Percentiles rank a stretch among this genome's conserved stretches.
phyloP scores from a whole-genome alignment of 2,888 invertebrate genomes.

The Ferrisia virgata region DNA sequence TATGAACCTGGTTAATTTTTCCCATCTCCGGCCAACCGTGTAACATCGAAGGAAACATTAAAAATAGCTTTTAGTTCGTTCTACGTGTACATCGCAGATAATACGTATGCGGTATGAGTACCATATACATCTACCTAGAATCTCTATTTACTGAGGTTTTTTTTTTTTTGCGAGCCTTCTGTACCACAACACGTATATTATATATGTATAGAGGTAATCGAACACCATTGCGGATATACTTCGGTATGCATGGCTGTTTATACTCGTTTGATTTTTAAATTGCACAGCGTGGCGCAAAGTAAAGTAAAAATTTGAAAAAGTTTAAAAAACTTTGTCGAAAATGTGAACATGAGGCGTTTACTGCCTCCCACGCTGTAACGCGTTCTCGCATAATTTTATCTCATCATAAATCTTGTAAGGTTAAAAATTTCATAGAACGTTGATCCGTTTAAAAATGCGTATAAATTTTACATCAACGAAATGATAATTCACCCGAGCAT shows the following conservation, averaged over 20 bases:
- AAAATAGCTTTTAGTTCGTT: background rate
- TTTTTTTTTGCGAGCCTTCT: background rate
- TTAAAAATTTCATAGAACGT: constrained; percentile 6
- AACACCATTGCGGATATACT: background rate
- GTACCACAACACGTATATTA: too few relatives aligned
- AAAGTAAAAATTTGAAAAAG: background rate
- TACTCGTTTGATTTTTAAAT: background rate
- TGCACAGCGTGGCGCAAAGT: background rate
- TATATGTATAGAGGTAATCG: too few relatives aligned
- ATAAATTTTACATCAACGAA: background rate
- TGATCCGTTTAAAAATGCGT: background rate
- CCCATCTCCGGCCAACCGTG: background rate
- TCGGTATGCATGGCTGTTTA: background rate
- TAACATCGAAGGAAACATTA: background rate
- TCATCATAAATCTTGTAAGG: background rate
- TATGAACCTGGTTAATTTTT: background rate
- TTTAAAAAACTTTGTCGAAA: background rate
- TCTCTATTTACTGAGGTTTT: background rate
- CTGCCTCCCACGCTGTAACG: background rate
- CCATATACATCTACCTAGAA: too few relatives aligned
- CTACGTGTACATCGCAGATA: background rate
- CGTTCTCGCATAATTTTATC: background rate
- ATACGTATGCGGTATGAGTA: background rate
- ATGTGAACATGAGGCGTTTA: background rate
- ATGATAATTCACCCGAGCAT: background rate